Percentiles rank a stretch among this genome's conserved stretches.
Evolutionary conservation across 2,888 invertebrate genomes (phyloP).

Genomic region (Sussaba pulchella): DNA sequence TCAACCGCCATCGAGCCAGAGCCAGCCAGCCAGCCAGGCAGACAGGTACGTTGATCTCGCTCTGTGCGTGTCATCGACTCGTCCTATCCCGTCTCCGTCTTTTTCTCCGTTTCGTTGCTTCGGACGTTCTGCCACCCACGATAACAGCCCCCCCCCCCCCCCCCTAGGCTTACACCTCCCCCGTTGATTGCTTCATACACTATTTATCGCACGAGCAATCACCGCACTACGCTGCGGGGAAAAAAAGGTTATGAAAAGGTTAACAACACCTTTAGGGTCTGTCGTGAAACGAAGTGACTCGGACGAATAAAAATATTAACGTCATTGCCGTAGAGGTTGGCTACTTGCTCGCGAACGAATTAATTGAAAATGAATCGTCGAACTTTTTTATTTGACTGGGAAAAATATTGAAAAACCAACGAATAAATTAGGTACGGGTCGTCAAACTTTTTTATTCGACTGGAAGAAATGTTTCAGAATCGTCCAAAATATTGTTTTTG

Average conservation of each 20-base stretch:
- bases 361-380: too few relatives aligned
- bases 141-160: too few relatives aligned
- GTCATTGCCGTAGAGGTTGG: background rate
- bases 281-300: background rate
- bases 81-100: conserved; percentile 30
- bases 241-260: background rate
- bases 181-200: conserved; percentile 37
- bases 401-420: too few relatives aligned
- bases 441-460: too few relatives aligned
- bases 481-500: too few relatives aligned
- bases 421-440: too few relatives aligned
- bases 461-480: too few relatives aligned
- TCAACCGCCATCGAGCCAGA: conserved; percentile 10
- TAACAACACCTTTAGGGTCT: background rate
- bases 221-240: background rate
- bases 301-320: background rate
- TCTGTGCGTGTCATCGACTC: conserved; percentile 65
- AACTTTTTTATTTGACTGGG: too few relatives aligned
- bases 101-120: background rate
- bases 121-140: too few relatives aligned
- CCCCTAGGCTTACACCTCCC: background rate
- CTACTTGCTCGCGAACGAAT: too few relatives aligned
- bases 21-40: conserved; percentile 43
- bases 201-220: conserved; percentile 14
- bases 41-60: conserved; percentile 65